phyloP scores from a whole-genome alignment of 2,797 vertebrate genomes.

The Rhabdomys pumilio region DNA sequence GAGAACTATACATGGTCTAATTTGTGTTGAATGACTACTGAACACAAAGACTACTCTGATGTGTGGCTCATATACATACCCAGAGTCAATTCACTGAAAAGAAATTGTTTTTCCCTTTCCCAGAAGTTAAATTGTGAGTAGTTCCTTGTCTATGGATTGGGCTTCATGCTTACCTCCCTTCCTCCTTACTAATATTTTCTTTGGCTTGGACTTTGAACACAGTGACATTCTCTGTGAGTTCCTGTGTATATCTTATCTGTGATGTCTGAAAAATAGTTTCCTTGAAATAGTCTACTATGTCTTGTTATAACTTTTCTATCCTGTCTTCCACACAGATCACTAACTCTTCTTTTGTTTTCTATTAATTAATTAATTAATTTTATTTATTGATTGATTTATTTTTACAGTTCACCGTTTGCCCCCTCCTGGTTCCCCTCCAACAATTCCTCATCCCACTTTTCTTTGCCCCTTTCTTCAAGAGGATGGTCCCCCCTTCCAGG shows the following conservation, averaged over 20 bases:
- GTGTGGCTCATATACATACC: background rate
- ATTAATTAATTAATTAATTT: too few relatives aligned
- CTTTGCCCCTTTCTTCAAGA: background rate
- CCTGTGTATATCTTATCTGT: background rate
- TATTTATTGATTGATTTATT: too few relatives aligned
- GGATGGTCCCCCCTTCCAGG: background rate
- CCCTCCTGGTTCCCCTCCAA: background rate
- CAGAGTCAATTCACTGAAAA: background rate
- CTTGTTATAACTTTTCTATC: background rate
- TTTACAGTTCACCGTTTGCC: too few relatives aligned
- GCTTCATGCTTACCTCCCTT: background rate
- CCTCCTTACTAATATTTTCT: background rate
- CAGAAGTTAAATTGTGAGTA: background rate
- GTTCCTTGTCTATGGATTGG: background rate
- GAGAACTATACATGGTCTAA: background rate
- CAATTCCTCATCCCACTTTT: background rate
- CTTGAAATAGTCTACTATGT: background rate
- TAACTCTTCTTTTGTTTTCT: background rate
- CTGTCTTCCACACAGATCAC: background rate
- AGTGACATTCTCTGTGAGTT: background rate
- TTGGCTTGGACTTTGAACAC: background rate
- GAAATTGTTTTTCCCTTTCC: background rate
- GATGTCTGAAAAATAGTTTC: background rate
- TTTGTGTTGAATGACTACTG: background rate
- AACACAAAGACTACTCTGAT: background rate